phyloP scores from a whole-genome alignment of 2,113 vertebrate species.

The Apteryx mantelli region DNA sequence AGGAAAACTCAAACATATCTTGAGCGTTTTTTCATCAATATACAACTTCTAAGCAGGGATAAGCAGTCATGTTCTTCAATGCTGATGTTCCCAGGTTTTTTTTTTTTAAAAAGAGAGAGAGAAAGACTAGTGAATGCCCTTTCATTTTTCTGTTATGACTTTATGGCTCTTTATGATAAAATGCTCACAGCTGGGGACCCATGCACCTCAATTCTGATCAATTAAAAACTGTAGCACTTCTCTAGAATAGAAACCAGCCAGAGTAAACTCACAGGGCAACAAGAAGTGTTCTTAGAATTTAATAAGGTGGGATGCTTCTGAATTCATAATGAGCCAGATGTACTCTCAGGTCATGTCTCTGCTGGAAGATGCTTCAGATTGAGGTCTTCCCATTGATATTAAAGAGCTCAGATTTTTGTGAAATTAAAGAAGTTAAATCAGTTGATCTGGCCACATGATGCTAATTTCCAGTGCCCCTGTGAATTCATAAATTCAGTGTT shows the following conservation, averaged over 20 bases:
- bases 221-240: neutral
- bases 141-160: neutral
- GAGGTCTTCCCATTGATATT: neutral
- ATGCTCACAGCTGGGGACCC: neutral
- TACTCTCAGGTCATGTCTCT: neutral
- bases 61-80: neutral
- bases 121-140: neutral
- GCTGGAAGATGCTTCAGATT: neutral
- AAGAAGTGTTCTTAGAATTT: neutral
- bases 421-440: neutral
- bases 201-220: neutral
- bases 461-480: neutral
- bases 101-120: neutral
- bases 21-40: neutral
- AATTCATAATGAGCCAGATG: no score
- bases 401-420: neutral
- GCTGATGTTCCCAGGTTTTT: neutral
- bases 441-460: neutral
- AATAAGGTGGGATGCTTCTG: no score
- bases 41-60: neutral
- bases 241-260: neutral
- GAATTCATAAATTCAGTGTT: neutral
- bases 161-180: neutral
- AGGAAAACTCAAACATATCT: neutral
- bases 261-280: neutral